Conservation (phyloP, 1,140 invertebrate genomes). For the Pinna nobilis region DNA sequence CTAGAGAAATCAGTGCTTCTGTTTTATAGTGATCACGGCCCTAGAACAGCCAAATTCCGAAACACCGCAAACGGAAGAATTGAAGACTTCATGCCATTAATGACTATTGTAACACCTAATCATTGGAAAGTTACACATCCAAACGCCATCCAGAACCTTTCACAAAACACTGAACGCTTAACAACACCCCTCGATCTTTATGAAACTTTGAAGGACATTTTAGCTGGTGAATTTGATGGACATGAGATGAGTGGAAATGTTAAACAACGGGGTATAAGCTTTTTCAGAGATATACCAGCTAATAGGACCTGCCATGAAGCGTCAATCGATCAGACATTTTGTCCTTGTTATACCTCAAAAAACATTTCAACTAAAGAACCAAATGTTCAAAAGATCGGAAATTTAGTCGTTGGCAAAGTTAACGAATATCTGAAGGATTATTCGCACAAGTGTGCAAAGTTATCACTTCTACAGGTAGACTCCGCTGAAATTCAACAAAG, state of each 20-base stretch:
- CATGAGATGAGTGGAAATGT: not conserved
- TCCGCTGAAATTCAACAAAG: constrained; percentile 26
- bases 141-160: constrained; percentile 81
- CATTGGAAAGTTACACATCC: constrained; percentile 81
- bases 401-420: constrained; percentile 23
- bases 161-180: constrained; percentile 78
- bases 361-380: constrained; percentile 3
- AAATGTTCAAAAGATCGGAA: constrained; percentile 21
- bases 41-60: constrained; percentile 87
- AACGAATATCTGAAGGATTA: constrained; percentile 36
- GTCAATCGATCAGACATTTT: constrained; percentile 43
- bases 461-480: constrained; percentile 34
- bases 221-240: constrained; percentile 56
- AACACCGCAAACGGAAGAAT: constrained; percentile 88
- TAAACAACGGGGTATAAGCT: constrained; percentile 62
- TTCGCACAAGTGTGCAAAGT: constrained; percentile 11
- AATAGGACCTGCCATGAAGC: constrained; percentile 43
- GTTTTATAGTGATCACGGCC: constrained; percentile 94
- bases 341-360: constrained; percentile 43
- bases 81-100: constrained; percentile 91
- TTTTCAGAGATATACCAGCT: constrained; percentile 63
- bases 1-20: constrained; percentile 81
- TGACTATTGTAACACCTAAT: constrained; percentile 85
- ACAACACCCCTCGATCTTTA: constrained; percentile 76
- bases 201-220: constrained; percentile 69